Evolutionary conservation across 2,113 vertebrate genomes (phyloP), one percentile per base, ranked within the genome.

Genomic region (Leptobrachium leishanense): DNA sequence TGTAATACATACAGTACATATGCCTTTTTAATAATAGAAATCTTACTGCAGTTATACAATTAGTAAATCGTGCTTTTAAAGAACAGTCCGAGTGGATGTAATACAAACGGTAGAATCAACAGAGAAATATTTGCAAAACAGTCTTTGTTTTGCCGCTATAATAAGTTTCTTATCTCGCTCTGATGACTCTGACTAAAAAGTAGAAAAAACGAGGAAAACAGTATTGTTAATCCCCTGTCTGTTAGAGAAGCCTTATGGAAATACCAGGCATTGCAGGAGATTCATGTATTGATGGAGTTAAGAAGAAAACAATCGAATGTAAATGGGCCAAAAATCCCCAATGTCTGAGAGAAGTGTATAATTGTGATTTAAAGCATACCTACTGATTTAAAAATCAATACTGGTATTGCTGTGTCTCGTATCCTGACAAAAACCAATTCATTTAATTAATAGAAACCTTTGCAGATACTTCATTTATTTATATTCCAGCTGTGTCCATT

Each of bases 391-490:
- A 46, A 80, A 74, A 80, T 80, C 78, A 68, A 74, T 80, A 62
- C 68, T 57, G 66, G 64, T 40, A 74, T 80, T 74, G 71, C 78
- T 74, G 68, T 80, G 53, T 80, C 78, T 80, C 42, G 64, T 74
- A 74, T 74, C 73, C 72, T 62, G 64, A 74, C 78, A 62, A 68
- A 80, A 68, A 59, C 11, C 78, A 62, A 74, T 80, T 80, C 20
- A 43, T 74, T 80, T 80, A 80, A 80, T 74, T 80, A 80, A 74
- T 74, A 80, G 64, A 80, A 74, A 80, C 78, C 63, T 68, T 74
- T 74, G 41, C 53, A 39, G 63, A 44, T 68, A 74, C 71, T 80
- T 80, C 40, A 80, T 80, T 80, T 80, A 80, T 74, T 74, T 80
- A 80, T 68, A 74, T 74, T 80, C 71, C 71, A 68, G 43, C 77